phyloP scores from a whole-genome alignment of 2,888 invertebrate genomes.

The Adelognathus sp. region DNA sequence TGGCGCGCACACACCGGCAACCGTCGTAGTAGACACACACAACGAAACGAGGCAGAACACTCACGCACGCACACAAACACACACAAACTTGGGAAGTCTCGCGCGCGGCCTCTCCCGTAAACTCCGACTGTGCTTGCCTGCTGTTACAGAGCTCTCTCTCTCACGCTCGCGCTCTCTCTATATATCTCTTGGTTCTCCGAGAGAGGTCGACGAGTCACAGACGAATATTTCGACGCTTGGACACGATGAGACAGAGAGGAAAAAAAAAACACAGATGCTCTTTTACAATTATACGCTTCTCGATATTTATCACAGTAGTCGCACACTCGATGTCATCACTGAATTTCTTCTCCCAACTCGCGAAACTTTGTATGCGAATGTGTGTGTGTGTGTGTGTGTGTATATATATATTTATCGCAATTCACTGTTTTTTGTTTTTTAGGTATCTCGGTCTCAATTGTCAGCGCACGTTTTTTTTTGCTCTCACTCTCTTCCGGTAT shows the following conservation, averaged over 20 bases:
- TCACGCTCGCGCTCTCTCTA: neutral
- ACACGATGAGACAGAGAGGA: neutral
- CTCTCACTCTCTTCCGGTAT: constrained; percentile 22
- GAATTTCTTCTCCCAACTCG: too few relatives aligned
- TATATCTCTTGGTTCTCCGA: constrained; percentile 15
- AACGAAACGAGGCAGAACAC: constrained; percentile 10
- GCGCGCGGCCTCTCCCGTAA: constrained; percentile 49
- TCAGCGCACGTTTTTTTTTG: neutral
- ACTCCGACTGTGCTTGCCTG: constrained; percentile 44
- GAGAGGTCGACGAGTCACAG: constrained; percentile 56
- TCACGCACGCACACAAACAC: constrained; percentile 10
- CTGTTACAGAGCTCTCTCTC: constrained; percentile 43
- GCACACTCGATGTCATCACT: neutral
- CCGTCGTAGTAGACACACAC: constrained; percentile 23
- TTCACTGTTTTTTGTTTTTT: neutral
- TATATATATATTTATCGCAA: neutral
- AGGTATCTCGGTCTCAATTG: neutral
- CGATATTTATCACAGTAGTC: neutral
- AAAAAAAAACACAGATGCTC: too few relatives aligned
- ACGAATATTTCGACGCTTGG: constrained; percentile 20
- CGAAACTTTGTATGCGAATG: too few relatives aligned
- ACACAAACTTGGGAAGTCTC: neutral
- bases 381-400: too few relatives aligned
- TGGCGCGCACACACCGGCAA: constrained; percentile 58
- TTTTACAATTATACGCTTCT: neutral